phyloP scores from a whole-genome alignment of 2,888 invertebrate genomes.

The Cheilosia grossa region DNA sequence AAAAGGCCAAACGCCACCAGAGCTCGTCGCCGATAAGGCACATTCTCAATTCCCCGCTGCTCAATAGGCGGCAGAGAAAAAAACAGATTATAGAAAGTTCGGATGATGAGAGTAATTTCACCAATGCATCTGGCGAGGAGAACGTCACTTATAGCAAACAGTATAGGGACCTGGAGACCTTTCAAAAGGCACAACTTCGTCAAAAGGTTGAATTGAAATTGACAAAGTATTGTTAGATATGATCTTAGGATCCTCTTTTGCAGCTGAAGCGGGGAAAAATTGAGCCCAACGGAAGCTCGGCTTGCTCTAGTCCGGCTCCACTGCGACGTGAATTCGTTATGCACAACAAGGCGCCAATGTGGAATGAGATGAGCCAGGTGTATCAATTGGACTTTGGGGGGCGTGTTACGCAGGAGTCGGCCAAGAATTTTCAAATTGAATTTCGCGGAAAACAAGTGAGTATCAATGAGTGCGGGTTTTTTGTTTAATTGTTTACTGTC shows the following conservation, averaged over 20 bases:
- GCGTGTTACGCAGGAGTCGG: slow-evolving; percentile 99
- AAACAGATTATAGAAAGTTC: slow-evolving; percentile 91
- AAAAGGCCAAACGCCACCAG: slow-evolving; percentile 89
- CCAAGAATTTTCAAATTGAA: slow-evolving; percentile 99
- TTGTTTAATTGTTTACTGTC: no score
- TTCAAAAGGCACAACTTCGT: slow-evolving; percentile 94
- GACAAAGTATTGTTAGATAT: slow-evolving; percentile 3
- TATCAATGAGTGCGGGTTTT: background rate
- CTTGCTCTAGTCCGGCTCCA: slow-evolving; percentile 82
- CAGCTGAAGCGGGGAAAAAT: slow-evolving; percentile 90
- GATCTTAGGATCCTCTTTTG: slow-evolving; percentile 60
- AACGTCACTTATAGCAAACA: slow-evolving; percentile 85
- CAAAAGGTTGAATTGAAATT: slow-evolving; percentile 88
- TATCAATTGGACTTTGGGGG: slow-evolving; percentile 99
- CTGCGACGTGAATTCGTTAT: slow-evolving; percentile 93
- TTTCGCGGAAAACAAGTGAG: slow-evolving; percentile 96
- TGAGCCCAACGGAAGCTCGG: slow-evolving; percentile 84
- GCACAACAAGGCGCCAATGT: slow-evolving; percentile 98
- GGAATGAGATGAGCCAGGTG: slow-evolving; percentile 99
- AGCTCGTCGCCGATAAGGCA: slow-evolving; percentile 92
- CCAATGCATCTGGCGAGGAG: slow-evolving; percentile 85
- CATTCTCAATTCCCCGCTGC: slow-evolving; percentile 92
- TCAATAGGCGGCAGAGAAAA: slow-evolving; percentile 89
- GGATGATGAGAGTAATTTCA: slow-evolving; percentile 88
- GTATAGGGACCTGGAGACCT: slow-evolving; percentile 93